A percentile compares a stretch with the other conserved stretches of the same genome.
phyloP scores from a whole-genome alignment of 35 echinoderm and acorn worm species.

The Lytechinus variegatus region DNA sequence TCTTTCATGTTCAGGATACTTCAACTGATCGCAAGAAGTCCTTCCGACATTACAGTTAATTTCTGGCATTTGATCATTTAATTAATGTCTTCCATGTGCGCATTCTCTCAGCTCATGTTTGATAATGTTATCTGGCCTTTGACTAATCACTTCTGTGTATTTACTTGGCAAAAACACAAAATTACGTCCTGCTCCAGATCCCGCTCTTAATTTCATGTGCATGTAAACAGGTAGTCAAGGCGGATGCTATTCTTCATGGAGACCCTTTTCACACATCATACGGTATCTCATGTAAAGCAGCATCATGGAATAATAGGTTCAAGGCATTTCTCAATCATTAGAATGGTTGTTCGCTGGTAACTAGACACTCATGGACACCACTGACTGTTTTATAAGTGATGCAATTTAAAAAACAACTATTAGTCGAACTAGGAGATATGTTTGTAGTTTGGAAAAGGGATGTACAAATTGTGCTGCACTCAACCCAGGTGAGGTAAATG shows the following conservation, averaged over 20 bases:
- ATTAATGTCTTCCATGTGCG: not conserved
- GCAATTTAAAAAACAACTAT: no score
- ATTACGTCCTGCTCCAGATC: not conserved
- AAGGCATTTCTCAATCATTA: no score
- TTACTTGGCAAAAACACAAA: not conserved
- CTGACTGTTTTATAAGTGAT: no score
- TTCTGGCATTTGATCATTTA: not conserved
- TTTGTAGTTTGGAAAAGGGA: no score
- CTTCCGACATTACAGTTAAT: not conserved
- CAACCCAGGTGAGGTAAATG: no score
- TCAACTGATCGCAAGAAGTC: not conserved
- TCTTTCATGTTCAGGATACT: not conserved
- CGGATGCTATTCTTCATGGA: not conserved
- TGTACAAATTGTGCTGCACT: no score
- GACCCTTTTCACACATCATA: not conserved
- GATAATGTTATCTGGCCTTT: not conserved
- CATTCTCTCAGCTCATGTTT: not conserved
- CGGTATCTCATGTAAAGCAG: not conserved
- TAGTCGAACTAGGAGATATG: no score
- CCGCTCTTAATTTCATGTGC: not conserved
- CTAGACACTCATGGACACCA: no score
- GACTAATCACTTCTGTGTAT: not conserved
- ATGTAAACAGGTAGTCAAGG: not conserved
- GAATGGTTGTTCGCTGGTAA: no score
- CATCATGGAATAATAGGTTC: no score